Evolutionary conservation across 92 coral and sea anemone genomes (phyloP), one percentile per base, ranked within the genome.

Genomic region (Epizoanthus illoricatus): DNA sequence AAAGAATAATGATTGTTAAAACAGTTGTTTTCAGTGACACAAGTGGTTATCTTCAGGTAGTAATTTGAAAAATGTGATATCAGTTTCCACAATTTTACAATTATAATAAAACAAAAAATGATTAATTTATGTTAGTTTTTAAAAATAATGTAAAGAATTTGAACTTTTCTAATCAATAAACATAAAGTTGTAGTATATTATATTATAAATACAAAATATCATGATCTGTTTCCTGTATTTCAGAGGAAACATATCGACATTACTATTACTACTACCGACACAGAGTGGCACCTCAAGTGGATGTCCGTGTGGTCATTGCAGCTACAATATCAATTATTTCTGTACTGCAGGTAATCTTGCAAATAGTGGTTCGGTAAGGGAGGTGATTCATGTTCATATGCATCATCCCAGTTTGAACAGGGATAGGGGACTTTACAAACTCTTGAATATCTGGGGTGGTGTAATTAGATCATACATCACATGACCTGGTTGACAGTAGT

Each of bases 231-330:
- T 84, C 40, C 40, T 12, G 63, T 45, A 36, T 85, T 71, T 55
- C 92, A 95, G 99, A 96, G 99, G 99, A 96, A 86, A 92, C 98
- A 64, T 96, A 96, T 64, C 92, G 97, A 1, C 97, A 96, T 80
- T 96, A 96, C 76, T 96, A 96, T 69, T 95, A 94, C 71, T 96
- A 96, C 87, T 96, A 96, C 88, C 88, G 90, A 84, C 88, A 91
- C 40, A 93, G 88, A 65, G 97, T 96, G 67, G 92, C 97, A 24
- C 99, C 99, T 17, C 81, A 91, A 63, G 98, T 96, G 75, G 99
- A 96, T 87, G 94, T 96, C 20, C 92, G 99, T 55, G 87, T 96
- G 68, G 99, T 96, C 65, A 90, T 96, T 75, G 99, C 97, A 4
- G 98, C 84, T 4, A 90, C 96, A 4, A 96, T 96, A 7, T 93